Evolutionary conservation across 53 echinoderm and acorn worm species (phyloP).

Genomic region (Holothuria scabra): DNA sequence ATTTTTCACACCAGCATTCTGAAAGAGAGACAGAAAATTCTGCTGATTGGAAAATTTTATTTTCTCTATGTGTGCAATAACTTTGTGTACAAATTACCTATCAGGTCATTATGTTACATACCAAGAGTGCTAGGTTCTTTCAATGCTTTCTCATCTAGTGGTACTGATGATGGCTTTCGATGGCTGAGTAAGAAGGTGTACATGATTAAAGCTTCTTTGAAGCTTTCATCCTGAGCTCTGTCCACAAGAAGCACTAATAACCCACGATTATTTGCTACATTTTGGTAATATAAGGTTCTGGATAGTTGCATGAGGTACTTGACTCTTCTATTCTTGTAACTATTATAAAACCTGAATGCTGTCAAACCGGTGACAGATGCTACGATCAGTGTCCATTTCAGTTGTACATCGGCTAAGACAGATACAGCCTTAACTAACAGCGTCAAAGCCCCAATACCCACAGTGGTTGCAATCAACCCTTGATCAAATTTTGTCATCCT

Average conservation of each 20-base stretch:
- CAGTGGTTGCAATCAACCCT: slow-evolving; percentile 69
- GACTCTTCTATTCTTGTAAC: slow-evolving; percentile 94
- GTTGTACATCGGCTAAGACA: slow-evolving; percentile 78
- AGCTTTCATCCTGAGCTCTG: slow-evolving; percentile 91
- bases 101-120: background rate
- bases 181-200: slow-evolving; percentile 90
- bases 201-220: slow-evolving; percentile 87
- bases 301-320: slow-evolving; percentile 89
- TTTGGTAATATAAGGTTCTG: slow-evolving; percentile 91
- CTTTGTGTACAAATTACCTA: too few relatives aligned
- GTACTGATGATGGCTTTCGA: slow-evolving; percentile 7
- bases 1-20: too few relatives aligned
- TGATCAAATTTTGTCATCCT: slow-evolving; percentile 91
- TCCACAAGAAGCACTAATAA: slow-evolving; percentile 90
- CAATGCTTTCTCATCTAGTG: background rate
- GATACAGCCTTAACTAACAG: slow-evolving; percentile 82
- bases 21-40: too few relatives aligned
- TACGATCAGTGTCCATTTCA: slow-evolving; percentile 88
- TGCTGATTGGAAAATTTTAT: too few relatives aligned
- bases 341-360: slow-evolving; percentile 86
- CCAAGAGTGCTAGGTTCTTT: background rate
- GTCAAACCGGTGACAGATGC: slow-evolving; percentile 78
- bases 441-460: slow-evolving; percentile 75
- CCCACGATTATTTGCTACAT: slow-evolving; percentile 95
- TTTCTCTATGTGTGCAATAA: too few relatives aligned